Percentiles rank a stretch among this genome's conserved stretches.
Evolutionary conservation across 2,797 vertebrate genomes (phyloP).

Genomic region (Novumbra hubbsi): DNA sequence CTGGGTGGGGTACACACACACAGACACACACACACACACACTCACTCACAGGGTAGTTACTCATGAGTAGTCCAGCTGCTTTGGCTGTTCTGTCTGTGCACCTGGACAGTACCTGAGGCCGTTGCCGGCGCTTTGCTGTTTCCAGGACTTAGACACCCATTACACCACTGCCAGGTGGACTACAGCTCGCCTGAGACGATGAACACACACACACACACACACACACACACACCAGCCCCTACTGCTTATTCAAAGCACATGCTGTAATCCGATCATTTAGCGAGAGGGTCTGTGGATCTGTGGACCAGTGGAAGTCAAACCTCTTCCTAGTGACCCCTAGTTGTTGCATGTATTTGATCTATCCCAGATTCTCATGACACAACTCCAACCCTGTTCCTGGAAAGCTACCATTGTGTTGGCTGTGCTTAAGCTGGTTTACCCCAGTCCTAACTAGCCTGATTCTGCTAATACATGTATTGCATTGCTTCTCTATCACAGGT

Average conservation of each 20-base stretch:
- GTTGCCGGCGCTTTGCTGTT: slow-evolving; percentile 46
- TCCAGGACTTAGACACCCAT: slow-evolving; percentile 57
- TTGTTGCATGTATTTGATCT: background rate
- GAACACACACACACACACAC: slow-evolving; percentile 9
- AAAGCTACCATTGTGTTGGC: too few relatives aligned
- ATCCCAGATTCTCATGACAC: too few relatives aligned
- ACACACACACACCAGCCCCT: slow-evolving; percentile 18
- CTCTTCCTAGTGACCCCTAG: too few relatives aligned
- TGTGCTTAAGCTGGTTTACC: too few relatives aligned
- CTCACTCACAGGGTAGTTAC: background rate
- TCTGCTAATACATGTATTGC: too few relatives aligned
- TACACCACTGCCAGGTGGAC: slow-evolving; percentile 62
- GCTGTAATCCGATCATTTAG: background rate
- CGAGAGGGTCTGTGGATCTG: background rate
- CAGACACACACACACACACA: background rate
- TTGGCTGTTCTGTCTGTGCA: slow-evolving; percentile 50
- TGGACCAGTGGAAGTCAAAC: background rate
- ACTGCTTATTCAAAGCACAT: background rate
- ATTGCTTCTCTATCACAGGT: too few relatives aligned
- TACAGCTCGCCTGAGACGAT: slow-evolving; percentile 34
- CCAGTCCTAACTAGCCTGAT: too few relatives aligned
- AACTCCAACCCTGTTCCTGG: too few relatives aligned
- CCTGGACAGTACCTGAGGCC: slow-evolving; percentile 55
- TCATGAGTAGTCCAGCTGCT: too few relatives aligned
- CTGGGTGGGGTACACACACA: slow-evolving; percentile 24